Percentiles rank a stretch among this genome's conserved stretches.
phyloP scores from a whole-genome alignment of 1,140 invertebrate genomes.

The Drosophila nebulosa region DNA sequence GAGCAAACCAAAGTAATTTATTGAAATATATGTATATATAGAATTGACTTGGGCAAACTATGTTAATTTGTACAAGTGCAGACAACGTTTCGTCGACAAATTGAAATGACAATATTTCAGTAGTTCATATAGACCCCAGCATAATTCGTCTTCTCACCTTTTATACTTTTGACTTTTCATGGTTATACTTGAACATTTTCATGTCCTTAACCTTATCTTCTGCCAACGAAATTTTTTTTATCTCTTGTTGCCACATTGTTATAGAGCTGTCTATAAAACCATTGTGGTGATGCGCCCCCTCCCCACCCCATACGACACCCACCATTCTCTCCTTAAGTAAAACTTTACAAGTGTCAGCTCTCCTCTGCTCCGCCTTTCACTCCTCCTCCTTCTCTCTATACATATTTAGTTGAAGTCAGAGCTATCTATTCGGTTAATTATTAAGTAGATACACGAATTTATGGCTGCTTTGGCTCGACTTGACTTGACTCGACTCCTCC shows the following conservation, averaged over 20 bases:
- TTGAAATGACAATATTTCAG: background rate
- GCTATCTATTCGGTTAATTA: slow-evolving; percentile 53
- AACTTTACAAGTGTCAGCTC: slow-evolving; percentile 20
- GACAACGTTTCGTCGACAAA: background rate
- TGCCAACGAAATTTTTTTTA: background rate
- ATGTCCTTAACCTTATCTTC: background rate
- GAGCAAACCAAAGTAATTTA: no score
- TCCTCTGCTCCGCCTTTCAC: no score
- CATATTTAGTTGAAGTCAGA: background rate
- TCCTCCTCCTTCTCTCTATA: slow-evolving; percentile 10
- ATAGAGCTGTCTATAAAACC: slow-evolving; percentile 17
- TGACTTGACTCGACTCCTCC: no score
- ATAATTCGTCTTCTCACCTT: background rate
- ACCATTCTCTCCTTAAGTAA: background rate
- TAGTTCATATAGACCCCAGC: background rate
- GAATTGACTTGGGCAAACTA: no score
- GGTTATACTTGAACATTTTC: slow-evolving; percentile 8
- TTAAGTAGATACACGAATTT: slow-evolving; percentile 77
- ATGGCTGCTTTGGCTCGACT: slow-evolving; percentile 29
- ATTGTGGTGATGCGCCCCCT: slow-evolving; percentile 7
- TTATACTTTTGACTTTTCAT: slow-evolving; percentile 32
- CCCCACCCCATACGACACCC: no score
- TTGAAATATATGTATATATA: no score
- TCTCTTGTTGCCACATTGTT: slow-evolving; percentile 10
- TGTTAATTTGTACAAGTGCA: no score